Evolutionary conservation across 2,888 invertebrate species (phyloP), one percentile per base, ranked within the genome.

Genomic region (Adelognathus sp.): DNA sequence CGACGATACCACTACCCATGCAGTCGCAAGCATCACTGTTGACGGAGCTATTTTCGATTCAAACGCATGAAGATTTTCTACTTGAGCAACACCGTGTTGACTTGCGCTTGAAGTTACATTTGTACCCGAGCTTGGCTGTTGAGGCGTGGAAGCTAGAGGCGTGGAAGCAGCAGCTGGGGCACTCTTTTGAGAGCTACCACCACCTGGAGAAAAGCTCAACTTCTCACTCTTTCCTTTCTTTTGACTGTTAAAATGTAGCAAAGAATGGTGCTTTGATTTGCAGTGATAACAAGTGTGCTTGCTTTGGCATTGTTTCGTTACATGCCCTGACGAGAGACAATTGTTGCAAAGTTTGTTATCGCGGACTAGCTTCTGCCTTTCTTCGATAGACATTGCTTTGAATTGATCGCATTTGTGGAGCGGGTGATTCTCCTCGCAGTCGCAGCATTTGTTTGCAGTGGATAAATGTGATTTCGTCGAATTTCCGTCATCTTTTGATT

Each of bases 1-100:
- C 11, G 66, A 24, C 9, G 46, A 21, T 9, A 81, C 18, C 29
- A 52, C 21, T 7, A 81, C 73, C 14, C 69, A 69, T 7, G 79
- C 81, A 14, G 80, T 83, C 1, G 80, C 79, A n/a, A 80, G 63
- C 36, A 80, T 33, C 16, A 81, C 66, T 6, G 46, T 11, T 9
- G 56, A 3, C 18, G 33, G 1, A 2, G 18, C 4, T 7, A 31
- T n/a, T 33, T 29, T 14, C n/a, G 14, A 5, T 60, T 11, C 6
- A 16, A 11, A 16, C 6, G 18, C 31, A 14, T 60, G 29, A 9
- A n/a, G 21, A 11, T 29, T 31, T 14, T 9, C 36, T 9, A 16
- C n/a, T 31, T 11, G 11, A 11, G 14, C 14, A 6, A 11, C 9
- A 11, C 9, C 39, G 14, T 39, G 39, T n/a, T 39, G n/a, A 14